These are phyloP conservation scores for Rhabdomys pumilio DNA, from an alignment of 2,797 vertebrate genomes.

Conservation along the genomic window DNA sequence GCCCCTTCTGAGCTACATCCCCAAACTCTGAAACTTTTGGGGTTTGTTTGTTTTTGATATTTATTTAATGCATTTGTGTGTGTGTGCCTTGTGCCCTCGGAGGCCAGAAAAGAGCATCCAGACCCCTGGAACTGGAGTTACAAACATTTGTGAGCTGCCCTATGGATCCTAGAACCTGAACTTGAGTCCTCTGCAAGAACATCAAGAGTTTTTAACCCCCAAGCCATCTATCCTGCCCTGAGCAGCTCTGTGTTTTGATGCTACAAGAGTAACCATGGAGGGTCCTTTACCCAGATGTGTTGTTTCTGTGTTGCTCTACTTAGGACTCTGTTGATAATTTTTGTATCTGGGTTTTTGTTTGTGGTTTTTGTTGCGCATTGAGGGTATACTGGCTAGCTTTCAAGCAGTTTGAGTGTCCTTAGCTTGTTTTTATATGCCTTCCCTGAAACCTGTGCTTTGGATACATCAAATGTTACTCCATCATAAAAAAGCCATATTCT, in stretches of 20 bases:
- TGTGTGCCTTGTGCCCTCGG: background rate
- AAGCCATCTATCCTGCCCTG: background rate
- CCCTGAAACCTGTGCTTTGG: background rate
- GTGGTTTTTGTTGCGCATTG: background rate
- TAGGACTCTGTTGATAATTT: background rate
- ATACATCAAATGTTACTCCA: background rate
- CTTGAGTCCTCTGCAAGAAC: background rate
- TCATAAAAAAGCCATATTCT: background rate
- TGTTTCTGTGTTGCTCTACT: background rate
- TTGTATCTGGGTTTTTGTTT: background rate
- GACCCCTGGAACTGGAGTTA: background rate
- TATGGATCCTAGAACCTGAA: background rate
- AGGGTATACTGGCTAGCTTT: background rate
- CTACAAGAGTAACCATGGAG: background rate
- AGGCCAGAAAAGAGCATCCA: background rate
- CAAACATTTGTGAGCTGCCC: background rate
- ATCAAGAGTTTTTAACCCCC: background rate
- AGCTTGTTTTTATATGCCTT: background rate
- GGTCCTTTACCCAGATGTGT: background rate
- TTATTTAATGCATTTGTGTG: background rate
- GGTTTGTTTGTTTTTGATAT: background rate
- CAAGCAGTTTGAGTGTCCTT: background rate
- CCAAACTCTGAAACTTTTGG: background rate
- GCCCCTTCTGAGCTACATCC: background rate
- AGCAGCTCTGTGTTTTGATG: constrained; percentile 27